Evolutionary conservation across 1,140 invertebrate genomes (phyloP), one percentile per base, ranked within the genome.

Genomic region (Drosophila repleta): DNA sequence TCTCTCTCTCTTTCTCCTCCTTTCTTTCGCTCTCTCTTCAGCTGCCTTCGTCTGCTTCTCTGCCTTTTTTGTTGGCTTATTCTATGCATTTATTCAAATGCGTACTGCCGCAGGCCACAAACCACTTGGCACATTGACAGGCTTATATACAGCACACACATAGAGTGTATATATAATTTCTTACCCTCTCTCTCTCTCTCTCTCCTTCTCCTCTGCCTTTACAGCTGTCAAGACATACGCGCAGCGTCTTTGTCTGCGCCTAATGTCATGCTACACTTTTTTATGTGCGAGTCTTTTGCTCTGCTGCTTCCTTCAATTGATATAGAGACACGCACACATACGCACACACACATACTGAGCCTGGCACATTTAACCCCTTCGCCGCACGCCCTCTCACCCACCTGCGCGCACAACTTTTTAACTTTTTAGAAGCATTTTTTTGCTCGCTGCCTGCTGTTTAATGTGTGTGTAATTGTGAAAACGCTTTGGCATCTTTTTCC

Each of bases 401-500:
- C 64, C 65, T 56, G 35, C 57, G 26, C 57, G 55, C 45, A 58
- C 32, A 74, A 74, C 64, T 58, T 60, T 43, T 55, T 55, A 70
- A 55, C 49, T 74, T 74, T 74, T 74, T 62, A 17, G 48, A 60
- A 71, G 68, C 49, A 49, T 43, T 61, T 52, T 63, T 17, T 11
- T 29, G 29, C 41, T 32, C 7, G 56, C 46, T 67, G 65, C 39
- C 57, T 56, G 37, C 55, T 76, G 71, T 70, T 70, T 83, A 87
- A 89, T 87, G 79, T 78, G 82, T 87, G 82, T 89, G 74, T 89
- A 89, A 89, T 89, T 89, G 84, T 74, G 65, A 83, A 80, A 74
- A 77, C 68, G 73, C 72, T 69, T 69, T 26, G 49, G 26, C 51
- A 53, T 53, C 17, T 8, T 45, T 43, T 49, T 37, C 39, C 45